Evolutionary conservation across 2,797 vertebrate genomes (phyloP).

Genomic region (Anableps anableps): DNA sequence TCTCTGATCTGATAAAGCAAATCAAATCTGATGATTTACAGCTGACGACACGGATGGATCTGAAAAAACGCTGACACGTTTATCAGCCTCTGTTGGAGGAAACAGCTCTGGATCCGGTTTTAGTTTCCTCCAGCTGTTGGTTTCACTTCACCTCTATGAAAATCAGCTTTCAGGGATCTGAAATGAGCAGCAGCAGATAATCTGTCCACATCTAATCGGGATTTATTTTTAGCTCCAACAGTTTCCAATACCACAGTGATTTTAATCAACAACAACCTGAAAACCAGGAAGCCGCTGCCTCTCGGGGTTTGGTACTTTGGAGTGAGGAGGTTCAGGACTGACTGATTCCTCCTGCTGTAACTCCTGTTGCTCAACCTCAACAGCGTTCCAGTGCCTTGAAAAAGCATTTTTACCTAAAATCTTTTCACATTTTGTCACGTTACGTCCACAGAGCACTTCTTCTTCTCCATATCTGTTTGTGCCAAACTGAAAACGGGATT

Average conservation of each 20-base stretch:
- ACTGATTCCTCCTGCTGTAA: neutral
- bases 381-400: too few species aligned
- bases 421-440: neutral
- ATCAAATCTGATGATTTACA: constrained; percentile 4
- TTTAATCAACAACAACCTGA: neutral
- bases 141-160: constrained; percentile 15
- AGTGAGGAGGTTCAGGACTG: neutral
- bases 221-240: constrained; percentile 13
- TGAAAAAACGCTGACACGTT: neutral
- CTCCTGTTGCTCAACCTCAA: too few species aligned
- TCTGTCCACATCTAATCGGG: neutral
- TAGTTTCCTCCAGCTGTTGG: constrained; percentile 9
- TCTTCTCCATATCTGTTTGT: too few species aligned
- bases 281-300: neutral
- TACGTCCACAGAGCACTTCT: too few species aligned
- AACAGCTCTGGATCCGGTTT: constrained; percentile 5
- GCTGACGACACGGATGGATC: neutral
- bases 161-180: constrained; percentile 26
- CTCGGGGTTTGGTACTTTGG: neutral
- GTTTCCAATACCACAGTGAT: neutral
- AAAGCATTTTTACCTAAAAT: too few species aligned
- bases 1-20: constrained; percentile 11
- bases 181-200: constrained; percentile 11
- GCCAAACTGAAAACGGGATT: too few species aligned
- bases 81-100: constrained; percentile 20